Evolutionary conservation across 2,888 invertebrate genomes (phyloP).

Genomic region (Odontocolon sp.): DNA sequence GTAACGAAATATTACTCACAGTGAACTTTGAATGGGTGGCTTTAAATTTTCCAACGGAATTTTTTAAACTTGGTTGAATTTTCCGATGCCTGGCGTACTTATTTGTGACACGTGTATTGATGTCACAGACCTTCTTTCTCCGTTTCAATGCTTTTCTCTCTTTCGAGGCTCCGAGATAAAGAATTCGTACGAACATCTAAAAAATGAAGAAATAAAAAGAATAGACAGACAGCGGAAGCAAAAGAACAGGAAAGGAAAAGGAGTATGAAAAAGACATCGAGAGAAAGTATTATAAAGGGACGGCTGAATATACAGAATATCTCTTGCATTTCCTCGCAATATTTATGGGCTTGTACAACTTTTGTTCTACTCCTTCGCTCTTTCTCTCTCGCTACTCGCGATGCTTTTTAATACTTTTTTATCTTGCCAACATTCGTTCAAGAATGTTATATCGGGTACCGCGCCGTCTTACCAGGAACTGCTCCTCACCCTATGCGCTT

Average conservation of each 20-base stretch:
- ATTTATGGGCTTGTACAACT: constrained; percentile 64
- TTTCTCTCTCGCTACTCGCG: background rate
- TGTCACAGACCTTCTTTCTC: too few relatives aligned
- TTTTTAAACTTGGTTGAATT: constrained; percentile 11
- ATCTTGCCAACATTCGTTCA: constrained; percentile 43
- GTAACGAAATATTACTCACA: constrained; percentile 25
- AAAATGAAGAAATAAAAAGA: background rate
- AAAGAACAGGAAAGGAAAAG: constrained; percentile 6
- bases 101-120: background rate
- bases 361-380: constrained; percentile 49
- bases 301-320: constrained; percentile 49
- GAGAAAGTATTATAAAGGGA: constrained; percentile 52
- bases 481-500: constrained; percentile 19
- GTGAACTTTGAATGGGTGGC: constrained; percentile 11
- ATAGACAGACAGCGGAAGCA: constrained; percentile 10
- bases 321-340: constrained; percentile 60
- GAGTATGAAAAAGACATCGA: constrained; percentile 34
- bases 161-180: background rate
- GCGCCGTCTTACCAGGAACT: constrained; percentile 41
- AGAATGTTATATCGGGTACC: constrained; percentile 56
- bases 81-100: background rate
- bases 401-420: constrained; percentile 43
- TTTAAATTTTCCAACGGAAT: constrained; percentile 4
- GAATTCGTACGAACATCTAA: background rate
- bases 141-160: background rate